Evolutionary conservation across 1,140 invertebrate genomes (phyloP), one percentile per base, ranked within the genome.

Genomic region (Bursaphelenchus mucronatus): DNA sequence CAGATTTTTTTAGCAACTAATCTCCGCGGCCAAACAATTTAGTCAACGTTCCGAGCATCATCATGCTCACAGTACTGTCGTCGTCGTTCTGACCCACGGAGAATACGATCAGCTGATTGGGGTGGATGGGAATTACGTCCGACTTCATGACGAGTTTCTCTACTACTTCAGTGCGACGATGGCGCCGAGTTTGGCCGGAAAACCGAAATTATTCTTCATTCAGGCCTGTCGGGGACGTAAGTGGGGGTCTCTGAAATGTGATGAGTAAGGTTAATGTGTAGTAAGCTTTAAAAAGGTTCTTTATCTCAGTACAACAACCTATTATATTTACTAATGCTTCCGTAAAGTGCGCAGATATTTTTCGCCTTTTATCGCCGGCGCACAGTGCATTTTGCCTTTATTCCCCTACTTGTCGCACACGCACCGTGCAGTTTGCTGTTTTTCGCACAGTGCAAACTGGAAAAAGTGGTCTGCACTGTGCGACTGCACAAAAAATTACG

Each of bases 171-270:
- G 85, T 50, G 84, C 87, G 61, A 71, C 81, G 11, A 84, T 84
- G 55, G 87, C 88, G 74, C 83, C 84, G 0, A 58, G 82, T 61
- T 82, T 90, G 41, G 73, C 80, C 0, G 83, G 84, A 47, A 88
- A 89, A 74, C 89, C 89, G 49, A 90, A 90, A 82, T 85, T 90
- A 66, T 89, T 90, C 70, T 86, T 90, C 45, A 89, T 89, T 74
- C 89, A 90, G 79, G 85, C 86, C 50, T 90, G 89, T 81, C 85
- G 88, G 11, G 75, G 75, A 53, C 11, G 67, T 68, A 40, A 3
- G 6, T 30, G n/a, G 0, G 21, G 10, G n/a, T 19, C 66, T 54
- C 13, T 21, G 9, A 39, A 43, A 15, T 58, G 19, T 21, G 17
- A 59, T 62, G 30, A 39, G 40, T 57, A 15, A 62, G 11, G 10